Base-by-base conservation (phyloP, 2,888 invertebrate species). In the Serripes groenlandicus region DNA sequence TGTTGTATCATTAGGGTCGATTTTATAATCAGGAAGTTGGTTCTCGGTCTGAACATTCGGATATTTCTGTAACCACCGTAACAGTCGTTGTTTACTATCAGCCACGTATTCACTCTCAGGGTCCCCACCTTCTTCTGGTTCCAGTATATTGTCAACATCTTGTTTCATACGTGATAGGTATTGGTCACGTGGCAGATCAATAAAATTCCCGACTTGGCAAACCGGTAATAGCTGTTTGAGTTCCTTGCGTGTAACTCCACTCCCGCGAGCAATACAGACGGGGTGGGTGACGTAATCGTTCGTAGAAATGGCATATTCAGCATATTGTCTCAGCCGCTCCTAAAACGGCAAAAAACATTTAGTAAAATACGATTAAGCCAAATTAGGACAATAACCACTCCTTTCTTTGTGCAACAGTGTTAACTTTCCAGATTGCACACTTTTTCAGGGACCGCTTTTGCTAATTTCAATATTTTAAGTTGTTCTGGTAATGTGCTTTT, bases 41-140 rank as follows among this genome's bases (percentile, higher is more conserved):
- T 78, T 78, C 32, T 83, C 64, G 0, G 64, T 66, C 11, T 72
- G 68, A 52, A 60, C 52, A 35, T 83, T 71, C 5, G 86, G 78
- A 79, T 85, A 88, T 30, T 73, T 81, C 26, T 80, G 74, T 11
- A 89, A 75, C 86, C 90, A 90, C 30, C 90, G 72, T 9, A 79
- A 78, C 21, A 90, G 76, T 42, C 87, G 81, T 2, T 85, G 74
- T 56, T 83, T 70, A 37, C 83, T 89, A 7, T 91, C 90, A 0
- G 34, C 54, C n/a, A 77, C 35, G 60, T 83, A 78, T 60, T 68
- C 52, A 0, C 81, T 78, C 9, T 64, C 37, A 18, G 9, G 21
- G n/a, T 66, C 77, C 9, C 64, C 69, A 9, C 30, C 37, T 15
- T 23, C 3, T 21, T 42, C 60, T 4, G 28, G 56, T 34, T 82